These are phyloP conservation scores for Phoeniculus purpureus DNA, from an alignment of 2,797 vertebrate genomes.

Conservation along the genomic window DNA sequence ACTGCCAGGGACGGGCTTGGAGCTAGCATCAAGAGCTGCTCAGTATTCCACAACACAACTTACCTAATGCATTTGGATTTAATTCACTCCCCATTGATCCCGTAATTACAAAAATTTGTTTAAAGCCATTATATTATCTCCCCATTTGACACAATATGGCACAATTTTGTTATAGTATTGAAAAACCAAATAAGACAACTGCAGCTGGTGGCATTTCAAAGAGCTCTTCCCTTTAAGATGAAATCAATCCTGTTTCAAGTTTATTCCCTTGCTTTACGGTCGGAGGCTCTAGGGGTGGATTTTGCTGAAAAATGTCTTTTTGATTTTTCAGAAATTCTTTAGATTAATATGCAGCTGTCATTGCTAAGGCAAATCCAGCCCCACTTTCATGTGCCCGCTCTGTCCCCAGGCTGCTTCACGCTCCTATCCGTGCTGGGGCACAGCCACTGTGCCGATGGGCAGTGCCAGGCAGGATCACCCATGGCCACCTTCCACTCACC, in stretches of 20 bases:
- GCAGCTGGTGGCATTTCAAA: conserved; percentile 95
- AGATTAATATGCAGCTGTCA: conserved; percentile 99
- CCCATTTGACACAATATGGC: conserved; percentile 96
- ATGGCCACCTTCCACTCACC: not conserved
- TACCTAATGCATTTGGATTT: conserved; percentile 69
- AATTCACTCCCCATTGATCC: conserved; percentile 79
- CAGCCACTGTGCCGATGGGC: accelerated
- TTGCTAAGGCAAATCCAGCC: conserved; percentile 90
- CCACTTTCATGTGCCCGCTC: conserved; percentile 90
- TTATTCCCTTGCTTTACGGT: conserved; percentile 85
- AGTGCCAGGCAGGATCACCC: not conserved
- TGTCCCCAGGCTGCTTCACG: conserved; percentile 87
- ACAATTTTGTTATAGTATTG: conserved; percentile 92
- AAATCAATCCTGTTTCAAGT: conserved; percentile 99
- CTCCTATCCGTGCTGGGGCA: conserved; percentile 70
- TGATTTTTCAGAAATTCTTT: conserved; percentile 98
- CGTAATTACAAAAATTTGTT: conserved; percentile 92
- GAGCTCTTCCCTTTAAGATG: conserved; percentile 92
- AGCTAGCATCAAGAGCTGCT: conserved; percentile 57
- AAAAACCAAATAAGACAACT: conserved; percentile 85
- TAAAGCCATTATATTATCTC: conserved; percentile 90
- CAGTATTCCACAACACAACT: conserved; percentile 68
- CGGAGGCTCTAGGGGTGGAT: conserved; percentile 90
- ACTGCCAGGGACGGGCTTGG: not conserved
- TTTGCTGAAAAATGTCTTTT: conserved; percentile 87